Base-by-base conservation (phyloP, 1,140 invertebrate genomes). In the Dreissena rostriformis region DNA sequence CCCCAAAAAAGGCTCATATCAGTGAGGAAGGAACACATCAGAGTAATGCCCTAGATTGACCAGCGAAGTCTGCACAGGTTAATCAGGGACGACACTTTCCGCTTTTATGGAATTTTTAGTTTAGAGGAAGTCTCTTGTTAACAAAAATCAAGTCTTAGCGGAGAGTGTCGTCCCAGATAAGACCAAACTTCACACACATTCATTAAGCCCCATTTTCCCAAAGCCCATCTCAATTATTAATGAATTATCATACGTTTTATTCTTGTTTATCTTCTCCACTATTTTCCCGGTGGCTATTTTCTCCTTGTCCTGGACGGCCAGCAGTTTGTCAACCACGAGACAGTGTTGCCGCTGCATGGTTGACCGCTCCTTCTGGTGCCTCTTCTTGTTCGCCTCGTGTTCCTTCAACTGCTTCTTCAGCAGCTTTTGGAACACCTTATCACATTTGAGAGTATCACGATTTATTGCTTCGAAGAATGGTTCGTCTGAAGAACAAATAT, bases 371-470 rank as follows among this genome's bases (percentile, higher is more conserved):
- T 99, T 99, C 82, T 96, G 95, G 87, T 99, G 98, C 82, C 96
- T 96, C 91, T 99, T 99, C 91, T 96, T 96, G 93, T 99, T 94
- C 14, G 96, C 94, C 85, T 99, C 98, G 80, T 98, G 91, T 89
- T 99, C 98, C 91, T 99, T 99, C 92, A 97, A 96, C 88, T 99
- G 98, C 91, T 99, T 99, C 90, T 98, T 97, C 55, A 97, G 95
- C n/a, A 97, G 96, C 94, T 99, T 99, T 87, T 97, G 94, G 94
- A 97, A 99, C 63, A 96, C 96, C 94, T 99, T 99, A 91, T 99
- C 98, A 88, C 96, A 96, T 52, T 97, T 96, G 61, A 99, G 94
- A 28, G 96, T 96, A 81, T 99, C 98, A 17, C 98, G 95, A 0
- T 97, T 99, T 78, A 99, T 97, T 0, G 97, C 96, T 86, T 99